A percentile compares a stretch with the other conserved stretches of the same genome.
phyloP scores from a whole-genome alignment of 2,797 vertebrate species.

The Cygnus olor region DNA sequence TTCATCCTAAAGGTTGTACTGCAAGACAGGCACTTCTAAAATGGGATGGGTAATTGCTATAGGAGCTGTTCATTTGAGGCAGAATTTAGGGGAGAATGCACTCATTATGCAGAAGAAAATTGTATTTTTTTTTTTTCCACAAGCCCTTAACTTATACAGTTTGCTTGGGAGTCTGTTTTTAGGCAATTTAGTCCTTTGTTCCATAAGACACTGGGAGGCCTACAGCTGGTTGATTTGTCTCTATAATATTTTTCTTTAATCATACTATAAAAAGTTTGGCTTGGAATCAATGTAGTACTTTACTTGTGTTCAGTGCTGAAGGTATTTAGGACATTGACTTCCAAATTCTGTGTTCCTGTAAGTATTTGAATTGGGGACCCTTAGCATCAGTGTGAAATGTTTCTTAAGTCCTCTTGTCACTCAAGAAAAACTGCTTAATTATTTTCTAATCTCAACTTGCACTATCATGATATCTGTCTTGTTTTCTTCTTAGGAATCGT shows the following conservation, averaged over 20 bases:
- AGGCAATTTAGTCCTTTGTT: neutral
- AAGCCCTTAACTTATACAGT: neutral
- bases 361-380: neutral
- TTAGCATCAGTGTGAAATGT: neutral
- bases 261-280: neutral
- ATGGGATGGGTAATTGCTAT: neutral
- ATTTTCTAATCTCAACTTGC: neutral
- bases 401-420: neutral
- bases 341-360: neutral
- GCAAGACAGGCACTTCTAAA: neutral
- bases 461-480: neutral
- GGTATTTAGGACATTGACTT: neutral
- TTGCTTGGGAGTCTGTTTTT: neutral
- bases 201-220: neutral
- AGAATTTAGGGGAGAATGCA: neutral
- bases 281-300: neutral
- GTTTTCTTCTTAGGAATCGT: slow-evolving; percentile 82
- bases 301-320: neutral
- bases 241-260: neutral
- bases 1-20: neutral
- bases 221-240: accelerated
- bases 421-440: neutral
- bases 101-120: neutral
- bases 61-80: neutral
- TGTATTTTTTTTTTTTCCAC: neutral